Percentiles rank a stretch among this genome's conserved stretches.
Evolutionary conservation across 2,888 invertebrate genomes (phyloP).

Genomic region (Eueremaeus valkanovi): DNA sequence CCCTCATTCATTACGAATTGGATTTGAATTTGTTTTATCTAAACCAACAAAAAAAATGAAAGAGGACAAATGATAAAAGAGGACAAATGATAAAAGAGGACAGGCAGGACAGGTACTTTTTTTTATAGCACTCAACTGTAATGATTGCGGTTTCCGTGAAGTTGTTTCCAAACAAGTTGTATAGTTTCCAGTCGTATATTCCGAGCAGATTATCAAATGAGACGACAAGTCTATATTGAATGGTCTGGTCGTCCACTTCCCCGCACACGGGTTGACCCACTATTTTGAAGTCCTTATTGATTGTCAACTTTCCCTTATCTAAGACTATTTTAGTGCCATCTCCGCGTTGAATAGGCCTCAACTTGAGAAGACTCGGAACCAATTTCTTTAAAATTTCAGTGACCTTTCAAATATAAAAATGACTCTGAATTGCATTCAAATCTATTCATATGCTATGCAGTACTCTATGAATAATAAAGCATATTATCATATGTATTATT

Average conservation of each 20-base stretch:
- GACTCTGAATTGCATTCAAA: no score
- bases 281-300: slow-evolving; percentile 16
- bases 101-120: no score
- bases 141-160: not conserved
- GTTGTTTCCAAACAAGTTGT: not conserved
- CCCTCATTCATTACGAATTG: not conserved
- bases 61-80: not conserved
- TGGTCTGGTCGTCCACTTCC: not conserved
- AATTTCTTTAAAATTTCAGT: not conserved
- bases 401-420: no score
- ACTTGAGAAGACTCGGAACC: not conserved
- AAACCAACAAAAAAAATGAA: not conserved
- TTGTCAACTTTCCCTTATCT: slow-evolving; percentile 1
- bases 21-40: not conserved
- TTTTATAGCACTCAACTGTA: not conserved
- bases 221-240: not conserved
- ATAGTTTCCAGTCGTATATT: not conserved
- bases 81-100: no score
- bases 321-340: not conserved
- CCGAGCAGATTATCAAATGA: not conserved
- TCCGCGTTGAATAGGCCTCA: slow-evolving; percentile 1
- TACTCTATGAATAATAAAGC: no score
- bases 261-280: not conserved
- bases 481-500: no score
- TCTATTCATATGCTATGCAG: not conserved